phyloP scores from a whole-genome alignment of 2,113 vertebrate genomes.

The Leptocoma aspasia region DNA sequence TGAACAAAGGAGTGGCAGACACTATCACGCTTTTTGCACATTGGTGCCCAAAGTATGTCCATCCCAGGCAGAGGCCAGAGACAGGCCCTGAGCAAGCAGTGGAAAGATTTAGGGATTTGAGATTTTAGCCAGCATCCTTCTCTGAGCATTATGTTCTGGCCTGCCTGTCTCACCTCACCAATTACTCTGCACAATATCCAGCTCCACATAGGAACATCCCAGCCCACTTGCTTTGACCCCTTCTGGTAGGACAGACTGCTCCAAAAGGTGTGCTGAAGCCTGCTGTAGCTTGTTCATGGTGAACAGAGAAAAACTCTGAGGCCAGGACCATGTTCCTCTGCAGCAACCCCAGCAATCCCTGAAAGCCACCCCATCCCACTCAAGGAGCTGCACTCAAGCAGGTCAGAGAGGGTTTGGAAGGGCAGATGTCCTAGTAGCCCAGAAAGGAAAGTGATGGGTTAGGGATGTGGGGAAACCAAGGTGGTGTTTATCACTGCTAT shows the following conservation, averaged over 20 bases:
- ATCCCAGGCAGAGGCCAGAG: neutral
- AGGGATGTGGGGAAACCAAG: neutral
- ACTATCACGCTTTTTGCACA: neutral
- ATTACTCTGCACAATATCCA: neutral
- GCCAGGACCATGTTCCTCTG: neutral
- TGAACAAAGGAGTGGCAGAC: neutral
- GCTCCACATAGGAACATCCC: neutral
- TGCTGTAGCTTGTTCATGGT: neutral
- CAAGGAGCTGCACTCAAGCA: neutral
- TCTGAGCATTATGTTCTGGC: neutral
- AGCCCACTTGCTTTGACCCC: neutral
- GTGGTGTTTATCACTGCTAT: neutral
- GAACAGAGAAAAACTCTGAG: neutral
- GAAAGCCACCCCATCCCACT: neutral
- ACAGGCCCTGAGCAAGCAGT: neutral
- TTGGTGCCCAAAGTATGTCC: neutral
- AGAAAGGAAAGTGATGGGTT: neutral
- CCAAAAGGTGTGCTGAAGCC: neutral
- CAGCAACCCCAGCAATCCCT: neutral
- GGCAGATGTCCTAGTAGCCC: neutral
- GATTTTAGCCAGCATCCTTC: neutral
- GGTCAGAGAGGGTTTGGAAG: neutral
- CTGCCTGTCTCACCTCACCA: neutral
- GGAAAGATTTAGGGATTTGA: neutral
- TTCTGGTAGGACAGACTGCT: neutral